Conservation (phyloP, 2,797 vertebrate species). For the Anniella stebbinsi region DNA sequence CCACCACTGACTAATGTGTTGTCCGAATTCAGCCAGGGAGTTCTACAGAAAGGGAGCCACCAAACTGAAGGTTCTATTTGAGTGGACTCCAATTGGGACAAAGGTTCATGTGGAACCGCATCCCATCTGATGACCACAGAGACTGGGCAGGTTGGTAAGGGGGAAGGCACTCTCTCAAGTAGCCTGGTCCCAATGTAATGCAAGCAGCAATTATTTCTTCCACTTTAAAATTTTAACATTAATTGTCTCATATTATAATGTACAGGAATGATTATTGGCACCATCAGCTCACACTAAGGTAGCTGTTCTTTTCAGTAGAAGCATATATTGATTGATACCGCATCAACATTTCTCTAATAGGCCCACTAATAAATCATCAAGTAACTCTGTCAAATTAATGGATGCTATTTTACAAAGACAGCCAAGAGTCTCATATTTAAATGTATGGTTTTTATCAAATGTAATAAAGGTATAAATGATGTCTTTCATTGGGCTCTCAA, state of each 20-base stretch:
- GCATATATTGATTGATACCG: not conserved
- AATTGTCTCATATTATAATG: not conserved
- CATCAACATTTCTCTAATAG: not conserved
- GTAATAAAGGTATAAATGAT: conserved; percentile 3
- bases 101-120: too few species aligned
- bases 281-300: not conserved
- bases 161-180: too few species aligned
- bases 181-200: conserved; percentile 59
- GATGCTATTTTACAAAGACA: not conserved
- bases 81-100: too few species aligned
- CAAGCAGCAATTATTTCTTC: conserved; percentile 71
- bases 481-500: not conserved
- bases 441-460: not conserved
- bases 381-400: not conserved
- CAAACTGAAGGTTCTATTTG: too few species aligned
- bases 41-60: too few species aligned
- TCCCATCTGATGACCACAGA: too few species aligned
- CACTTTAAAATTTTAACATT: not conserved
- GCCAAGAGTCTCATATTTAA: not conserved
- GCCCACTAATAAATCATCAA: not conserved
- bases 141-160: too few species aligned
- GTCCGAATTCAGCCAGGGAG: too few species aligned
- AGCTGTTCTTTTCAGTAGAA: not conserved
- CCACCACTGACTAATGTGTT: too few species aligned
- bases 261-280: not conserved